A percentile compares a stretch with the other conserved stretches of the same genome.
phyloP scores from a whole-genome alignment of 2,888 invertebrate species.

The Anorthoa munda region DNA sequence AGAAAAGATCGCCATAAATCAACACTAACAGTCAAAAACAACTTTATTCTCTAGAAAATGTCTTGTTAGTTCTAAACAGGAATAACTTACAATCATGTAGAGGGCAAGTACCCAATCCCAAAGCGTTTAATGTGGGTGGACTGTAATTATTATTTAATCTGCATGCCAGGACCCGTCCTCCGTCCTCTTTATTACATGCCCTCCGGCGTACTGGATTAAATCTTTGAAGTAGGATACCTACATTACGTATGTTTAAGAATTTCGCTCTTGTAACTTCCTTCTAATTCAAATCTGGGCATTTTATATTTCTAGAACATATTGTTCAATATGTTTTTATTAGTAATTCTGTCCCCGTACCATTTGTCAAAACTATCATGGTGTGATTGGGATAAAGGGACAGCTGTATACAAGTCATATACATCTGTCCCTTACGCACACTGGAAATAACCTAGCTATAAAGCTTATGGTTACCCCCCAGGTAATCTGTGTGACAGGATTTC shows the following conservation, averaged over 20 bases:
- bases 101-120: conserved; percentile 31
- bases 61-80: background rate
- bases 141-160: conserved; percentile 59
- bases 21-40: background rate
- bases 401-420: too few species aligned
- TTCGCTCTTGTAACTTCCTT: conserved; percentile 1
- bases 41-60: conserved; percentile 3
- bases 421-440: too few species aligned
- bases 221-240: conserved; percentile 38
- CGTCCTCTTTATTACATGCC: conserved; percentile 37
- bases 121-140: conserved; percentile 40
- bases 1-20: conserved; percentile 9
- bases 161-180: conserved; percentile 24
- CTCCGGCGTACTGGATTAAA: conserved; percentile 43
- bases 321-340: background rate
- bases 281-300: background rate
- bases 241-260: background rate
- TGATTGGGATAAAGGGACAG: too few species aligned
- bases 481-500: too few species aligned
- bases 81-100: conserved; percentile 37
- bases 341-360: too few species aligned
- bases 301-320: too few species aligned
- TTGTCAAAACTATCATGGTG: too few species aligned
- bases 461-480: too few species aligned
- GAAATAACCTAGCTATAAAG: too few species aligned